Conservation (phyloP, 2,113 vertebrate genomes). For the Myrmecobius fasciatus region DNA sequence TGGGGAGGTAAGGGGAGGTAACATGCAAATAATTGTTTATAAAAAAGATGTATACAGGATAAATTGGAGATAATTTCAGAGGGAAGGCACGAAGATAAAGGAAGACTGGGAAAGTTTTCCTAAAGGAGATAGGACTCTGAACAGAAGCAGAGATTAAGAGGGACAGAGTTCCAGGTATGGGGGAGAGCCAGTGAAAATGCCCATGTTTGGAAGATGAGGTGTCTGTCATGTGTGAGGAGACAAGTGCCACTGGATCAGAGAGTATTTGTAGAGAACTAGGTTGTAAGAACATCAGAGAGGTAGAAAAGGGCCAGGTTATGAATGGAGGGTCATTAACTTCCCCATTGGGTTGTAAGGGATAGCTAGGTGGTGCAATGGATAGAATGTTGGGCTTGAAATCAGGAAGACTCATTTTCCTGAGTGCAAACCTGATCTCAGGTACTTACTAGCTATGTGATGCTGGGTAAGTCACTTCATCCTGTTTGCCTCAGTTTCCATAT, state of each 20-base stretch:
- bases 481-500: background rate
- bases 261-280: background rate
- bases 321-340: background rate
- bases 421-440: background rate
- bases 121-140: background rate
- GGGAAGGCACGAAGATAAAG: background rate
- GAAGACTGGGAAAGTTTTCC: background rate
- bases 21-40: background rate
- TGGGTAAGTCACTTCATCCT: background rate
- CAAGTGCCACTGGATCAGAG: background rate
- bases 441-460: background rate
- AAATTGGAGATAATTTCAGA: background rate
- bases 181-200: background rate
- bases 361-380: background rate
- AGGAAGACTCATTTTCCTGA: background rate
- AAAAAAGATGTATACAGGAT: background rate
- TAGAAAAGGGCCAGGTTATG: background rate
- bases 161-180: background rate
- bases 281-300: background rate
- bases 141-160: background rate
- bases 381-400: too few species aligned
- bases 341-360: background rate
- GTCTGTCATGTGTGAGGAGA: background rate
- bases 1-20: background rate
- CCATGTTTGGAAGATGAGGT: background rate